A percentile compares a stretch with the other conserved stretches of the same genome.
phyloP scores from a whole-genome alignment of 2,888 invertebrate genomes.

The Phaedon cochleariae region DNA sequence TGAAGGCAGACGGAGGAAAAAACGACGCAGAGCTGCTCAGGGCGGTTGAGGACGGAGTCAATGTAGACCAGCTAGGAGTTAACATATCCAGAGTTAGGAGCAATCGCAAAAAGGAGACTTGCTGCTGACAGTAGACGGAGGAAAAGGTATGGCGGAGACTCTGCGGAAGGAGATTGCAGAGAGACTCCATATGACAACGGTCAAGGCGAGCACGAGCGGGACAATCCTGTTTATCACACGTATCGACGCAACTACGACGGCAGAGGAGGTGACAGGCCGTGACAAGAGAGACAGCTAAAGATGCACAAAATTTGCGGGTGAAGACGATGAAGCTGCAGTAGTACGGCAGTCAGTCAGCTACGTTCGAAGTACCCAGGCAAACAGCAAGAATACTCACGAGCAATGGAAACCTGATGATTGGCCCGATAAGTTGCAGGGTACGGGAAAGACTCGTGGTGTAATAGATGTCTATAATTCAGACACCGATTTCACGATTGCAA shows the following conservation, averaged over 20 bases:
- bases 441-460: slow-evolving; percentile 16
- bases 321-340: neutral
- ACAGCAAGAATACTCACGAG: neutral
- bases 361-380: neutral
- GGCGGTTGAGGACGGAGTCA: neutral
- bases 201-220: no score
- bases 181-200: no score
- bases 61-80: neutral
- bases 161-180: slow-evolving; percentile 1
- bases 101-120: neutral
- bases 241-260: neutral
- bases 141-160: neutral
- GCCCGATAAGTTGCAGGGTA: slow-evolving; percentile 7
- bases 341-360: neutral
- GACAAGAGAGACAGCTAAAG: neutral
- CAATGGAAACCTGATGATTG: no score
- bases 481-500: no score
- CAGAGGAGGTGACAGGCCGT: neutral
- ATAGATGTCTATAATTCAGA: no score
- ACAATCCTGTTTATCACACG: neutral
- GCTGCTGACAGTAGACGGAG: no score
- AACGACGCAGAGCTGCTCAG: neutral
- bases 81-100: neutral
- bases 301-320: neutral
- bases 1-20: no score